Conservation (phyloP, 2,888 invertebrate genomes). For the Tillus elongatus region DNA sequence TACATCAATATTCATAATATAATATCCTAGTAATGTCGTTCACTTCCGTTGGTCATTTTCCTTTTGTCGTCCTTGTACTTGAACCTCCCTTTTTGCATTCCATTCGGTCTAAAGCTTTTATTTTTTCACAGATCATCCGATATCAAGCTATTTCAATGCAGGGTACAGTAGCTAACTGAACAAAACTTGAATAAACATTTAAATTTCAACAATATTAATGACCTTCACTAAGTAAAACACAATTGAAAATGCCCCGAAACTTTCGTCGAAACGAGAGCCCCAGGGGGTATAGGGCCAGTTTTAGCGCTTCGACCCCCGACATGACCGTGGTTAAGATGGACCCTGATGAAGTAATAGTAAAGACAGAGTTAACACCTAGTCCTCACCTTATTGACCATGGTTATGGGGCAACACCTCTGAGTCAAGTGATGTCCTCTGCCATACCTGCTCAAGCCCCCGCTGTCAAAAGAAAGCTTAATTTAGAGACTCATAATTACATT, state of each 20-base stretch:
- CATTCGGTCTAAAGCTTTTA: too few relatives aligned
- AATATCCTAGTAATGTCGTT: too few relatives aligned
- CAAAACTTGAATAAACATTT: too few relatives aligned
- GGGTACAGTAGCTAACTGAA: too few relatives aligned
- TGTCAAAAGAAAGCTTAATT: constrained; percentile 75
- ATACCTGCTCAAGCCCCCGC: constrained; percentile 43
- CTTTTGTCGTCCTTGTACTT: too few relatives aligned
- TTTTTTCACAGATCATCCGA: too few relatives aligned
- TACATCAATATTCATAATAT: too few relatives aligned
- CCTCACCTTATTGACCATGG: constrained; percentile 79
- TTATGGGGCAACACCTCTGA: constrained; percentile 73
- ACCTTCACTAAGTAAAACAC: too few relatives aligned
- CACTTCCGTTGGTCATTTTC: too few relatives aligned
- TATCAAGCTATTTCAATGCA: too few relatives aligned
- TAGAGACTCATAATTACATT: constrained; percentile 47
- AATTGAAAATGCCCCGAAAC: constrained; percentile 51
- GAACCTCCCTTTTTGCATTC: too few relatives aligned
- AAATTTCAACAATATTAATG: too few relatives aligned
- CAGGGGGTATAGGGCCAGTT: constrained; percentile 45
- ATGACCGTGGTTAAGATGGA: constrained; percentile 34
- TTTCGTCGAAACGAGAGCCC: constrained; percentile 33
- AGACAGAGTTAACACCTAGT: constrained; percentile 50
- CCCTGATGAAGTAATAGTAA: constrained; percentile 27
- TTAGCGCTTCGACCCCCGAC: constrained; percentile 41
- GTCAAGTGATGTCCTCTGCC: constrained; percentile 48